These are phyloP conservation scores for Buteo buteo DNA, from an alignment of 2,113 vertebrate genomes.

Conservation along the genomic window DNA sequence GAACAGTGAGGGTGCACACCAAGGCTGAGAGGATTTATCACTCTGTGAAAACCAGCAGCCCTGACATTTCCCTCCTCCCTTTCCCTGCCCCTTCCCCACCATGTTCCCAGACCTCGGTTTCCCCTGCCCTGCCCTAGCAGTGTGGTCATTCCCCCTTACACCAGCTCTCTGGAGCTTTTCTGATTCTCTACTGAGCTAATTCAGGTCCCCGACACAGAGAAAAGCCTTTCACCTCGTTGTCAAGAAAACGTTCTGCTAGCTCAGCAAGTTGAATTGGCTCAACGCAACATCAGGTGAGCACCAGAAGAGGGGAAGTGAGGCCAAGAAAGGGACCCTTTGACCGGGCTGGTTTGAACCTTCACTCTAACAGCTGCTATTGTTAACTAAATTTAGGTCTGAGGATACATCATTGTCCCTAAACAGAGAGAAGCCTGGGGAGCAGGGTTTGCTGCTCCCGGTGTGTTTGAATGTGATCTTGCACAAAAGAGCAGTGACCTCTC, in stretches of 20 bases:
- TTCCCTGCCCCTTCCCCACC: no score
- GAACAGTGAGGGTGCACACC: rapidly evolving
- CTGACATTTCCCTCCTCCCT: background rate
- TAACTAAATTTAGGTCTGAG: constrained; percentile 43
- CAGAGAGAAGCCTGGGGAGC: background rate
- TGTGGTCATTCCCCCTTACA: background rate
- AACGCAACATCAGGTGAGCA: background rate
- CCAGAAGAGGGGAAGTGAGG: background rate
- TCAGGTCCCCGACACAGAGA: background rate
- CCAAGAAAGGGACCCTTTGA: background rate
- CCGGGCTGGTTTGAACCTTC: background rate
- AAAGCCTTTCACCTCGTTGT: background rate
- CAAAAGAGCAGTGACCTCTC: constrained; percentile 8
- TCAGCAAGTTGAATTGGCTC: background rate
- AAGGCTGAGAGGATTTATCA: rapidly evolving
- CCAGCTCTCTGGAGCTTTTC: background rate
- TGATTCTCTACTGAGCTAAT: background rate
- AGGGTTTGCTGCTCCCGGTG: background rate
- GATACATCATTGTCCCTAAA: background rate
- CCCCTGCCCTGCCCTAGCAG: background rate
- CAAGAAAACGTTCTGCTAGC: background rate
- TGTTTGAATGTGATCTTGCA: background rate
- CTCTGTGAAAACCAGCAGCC: background rate
- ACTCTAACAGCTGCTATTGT: constrained; percentile 15
- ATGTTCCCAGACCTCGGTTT: background rate